phyloP scores from a whole-genome alignment of 2,888 invertebrate species.

The Stomorhina lunata region DNA sequence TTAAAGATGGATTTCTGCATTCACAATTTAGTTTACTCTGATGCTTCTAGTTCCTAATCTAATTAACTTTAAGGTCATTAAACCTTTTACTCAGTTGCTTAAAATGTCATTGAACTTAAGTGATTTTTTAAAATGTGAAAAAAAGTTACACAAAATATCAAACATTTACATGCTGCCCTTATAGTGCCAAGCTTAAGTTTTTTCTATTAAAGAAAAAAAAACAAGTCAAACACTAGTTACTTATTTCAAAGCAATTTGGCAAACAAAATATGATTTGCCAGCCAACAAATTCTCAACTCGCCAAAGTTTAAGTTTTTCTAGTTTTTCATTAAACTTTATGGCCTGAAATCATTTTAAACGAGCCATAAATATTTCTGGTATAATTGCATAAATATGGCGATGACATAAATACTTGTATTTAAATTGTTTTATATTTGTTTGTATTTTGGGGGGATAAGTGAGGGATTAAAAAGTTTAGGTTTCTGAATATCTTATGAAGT shows the following conservation, averaged over 20 bases:
- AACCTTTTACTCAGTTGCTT: neutral
- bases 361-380: neutral
- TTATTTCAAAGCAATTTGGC: slow-evolving; percentile 36
- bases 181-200: neutral
- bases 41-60: too few relatives aligned
- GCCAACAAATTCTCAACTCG: slow-evolving; percentile 32
- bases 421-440: neutral
- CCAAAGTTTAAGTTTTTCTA: neutral
- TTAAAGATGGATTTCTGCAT: too few relatives aligned
- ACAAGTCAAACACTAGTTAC: neutral
- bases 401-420: neutral
- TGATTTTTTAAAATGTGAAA: neutral
- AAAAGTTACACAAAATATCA: neutral
- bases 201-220: too few relatives aligned
- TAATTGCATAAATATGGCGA: neutral
- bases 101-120: slow-evolving; percentile 6
- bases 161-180: too few relatives aligned
- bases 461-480: neutral
- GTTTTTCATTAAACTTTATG: neutral
- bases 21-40: too few relatives aligned
- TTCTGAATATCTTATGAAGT: too few relatives aligned
- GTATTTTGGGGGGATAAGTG: neutral
- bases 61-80: too few relatives aligned
- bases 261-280: slow-evolving; percentile 36
- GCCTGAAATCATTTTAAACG: slow-evolving; percentile 26